Percentiles rank a stretch among this genome's conserved stretches.
Conservation (phyloP, 1,140 invertebrate genomes). For the Glossosoma conforme region DNA sequence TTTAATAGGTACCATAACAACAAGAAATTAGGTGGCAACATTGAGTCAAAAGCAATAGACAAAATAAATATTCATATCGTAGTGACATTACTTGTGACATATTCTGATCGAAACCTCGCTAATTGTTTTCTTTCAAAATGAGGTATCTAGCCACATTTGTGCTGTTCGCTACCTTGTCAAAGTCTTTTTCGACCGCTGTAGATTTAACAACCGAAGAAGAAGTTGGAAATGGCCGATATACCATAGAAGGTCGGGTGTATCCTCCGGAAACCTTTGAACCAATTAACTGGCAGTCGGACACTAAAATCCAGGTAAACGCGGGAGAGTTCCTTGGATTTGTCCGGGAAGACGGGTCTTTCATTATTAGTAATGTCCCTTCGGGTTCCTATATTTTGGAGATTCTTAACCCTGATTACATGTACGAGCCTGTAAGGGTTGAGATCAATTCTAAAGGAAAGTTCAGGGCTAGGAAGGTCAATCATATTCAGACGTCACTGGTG, state of each 20-base stretch:
- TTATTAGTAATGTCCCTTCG: slow-evolving; percentile 82
- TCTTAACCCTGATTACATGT: slow-evolving; percentile 83
- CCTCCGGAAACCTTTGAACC: slow-evolving; percentile 57
- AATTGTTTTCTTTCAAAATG: too few species aligned
- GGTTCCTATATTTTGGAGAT: slow-evolving; percentile 96
- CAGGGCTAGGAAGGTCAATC: slow-evolving; percentile 89
- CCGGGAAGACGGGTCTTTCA: slow-evolving; percentile 90
- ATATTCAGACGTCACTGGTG: slow-evolving; percentile 85
- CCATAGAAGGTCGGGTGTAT: slow-evolving; percentile 79
- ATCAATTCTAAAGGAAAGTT: slow-evolving; percentile 96
- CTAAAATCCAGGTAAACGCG: slow-evolving; percentile 79
- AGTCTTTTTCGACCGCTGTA: background rate
- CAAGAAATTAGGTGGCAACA: too few species aligned
- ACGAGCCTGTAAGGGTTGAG: slow-evolving; percentile 89
- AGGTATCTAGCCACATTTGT: slow-evolving; percentile 1
- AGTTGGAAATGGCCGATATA: slow-evolving; percentile 53
- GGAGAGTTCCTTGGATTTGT: slow-evolving; percentile 84
- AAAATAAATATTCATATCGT: too few species aligned
- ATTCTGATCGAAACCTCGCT: too few species aligned
- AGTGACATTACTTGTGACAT: too few species aligned
- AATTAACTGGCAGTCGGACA: slow-evolving; percentile 70
- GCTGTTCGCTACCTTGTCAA: too few species aligned
- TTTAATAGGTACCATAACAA: too few species aligned
- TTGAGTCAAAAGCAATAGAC: too few species aligned
- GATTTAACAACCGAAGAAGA: slow-evolving; percentile 50